phyloP scores from a whole-genome alignment of 2,113 vertebrate species.

The Tympanuchus pallidicinctus region DNA sequence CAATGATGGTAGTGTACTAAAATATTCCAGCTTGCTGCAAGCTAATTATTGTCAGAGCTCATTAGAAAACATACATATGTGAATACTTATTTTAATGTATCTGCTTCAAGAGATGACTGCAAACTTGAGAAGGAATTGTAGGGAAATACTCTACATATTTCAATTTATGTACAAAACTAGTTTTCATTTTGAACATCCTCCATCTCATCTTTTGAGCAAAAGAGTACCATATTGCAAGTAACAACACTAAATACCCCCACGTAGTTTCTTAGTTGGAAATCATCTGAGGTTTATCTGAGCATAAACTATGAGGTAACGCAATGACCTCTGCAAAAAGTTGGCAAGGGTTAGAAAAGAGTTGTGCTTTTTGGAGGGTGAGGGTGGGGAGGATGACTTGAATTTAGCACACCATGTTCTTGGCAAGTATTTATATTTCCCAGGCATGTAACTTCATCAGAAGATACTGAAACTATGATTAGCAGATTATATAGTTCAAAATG shows the following conservation, averaged over 20 bases:
- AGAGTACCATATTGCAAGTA: background rate
- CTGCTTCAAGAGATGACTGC: background rate
- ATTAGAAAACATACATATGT: background rate
- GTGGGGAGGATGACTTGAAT: background rate
- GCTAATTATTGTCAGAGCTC: constrained; percentile 33
- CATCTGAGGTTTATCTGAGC: background rate
- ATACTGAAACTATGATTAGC: background rate
- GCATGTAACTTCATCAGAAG: background rate
- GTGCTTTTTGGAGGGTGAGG: background rate
- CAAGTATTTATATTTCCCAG: background rate
- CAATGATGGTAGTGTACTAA: background rate
- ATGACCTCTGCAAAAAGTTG: background rate
- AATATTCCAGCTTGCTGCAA: background rate
- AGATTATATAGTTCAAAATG: background rate
- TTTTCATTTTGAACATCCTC: background rate
- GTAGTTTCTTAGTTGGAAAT: background rate
- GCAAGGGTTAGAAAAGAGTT: background rate
- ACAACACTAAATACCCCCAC: background rate
- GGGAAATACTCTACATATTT: background rate
- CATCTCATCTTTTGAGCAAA: background rate
- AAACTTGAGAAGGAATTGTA: background rate
- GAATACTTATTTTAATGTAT: background rate
- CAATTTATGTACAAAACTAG: background rate
- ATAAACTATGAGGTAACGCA: background rate
- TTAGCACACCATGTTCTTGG: background rate